These are phyloP conservation scores for Anarrhichthys ocellatus DNA, from an alignment of 2,113 vertebrate species.

Conservation along the genomic window DNA sequence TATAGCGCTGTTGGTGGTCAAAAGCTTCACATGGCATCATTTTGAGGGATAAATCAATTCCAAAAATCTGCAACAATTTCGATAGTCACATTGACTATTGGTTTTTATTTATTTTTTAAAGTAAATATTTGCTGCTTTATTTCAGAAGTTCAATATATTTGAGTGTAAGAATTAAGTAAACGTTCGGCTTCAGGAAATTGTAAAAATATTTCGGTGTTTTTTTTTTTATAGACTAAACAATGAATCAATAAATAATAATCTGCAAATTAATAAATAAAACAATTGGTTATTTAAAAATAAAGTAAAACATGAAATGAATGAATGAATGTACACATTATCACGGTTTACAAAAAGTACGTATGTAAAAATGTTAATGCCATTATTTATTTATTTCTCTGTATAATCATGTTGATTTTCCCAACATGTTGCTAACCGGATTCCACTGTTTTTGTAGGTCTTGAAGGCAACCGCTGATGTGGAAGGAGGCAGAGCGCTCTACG, in stretches of 20 bases:
- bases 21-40: neutral
- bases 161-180: neutral
- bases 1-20: neutral
- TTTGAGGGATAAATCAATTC: neutral
- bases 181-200: neutral
- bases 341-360: too few relatives aligned
- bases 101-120: too few relatives aligned
- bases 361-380: neutral
- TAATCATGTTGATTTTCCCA: neutral
- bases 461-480: constrained; percentile 92
- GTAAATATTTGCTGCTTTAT: neutral
- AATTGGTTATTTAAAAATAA: too few relatives aligned
- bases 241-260: neutral
- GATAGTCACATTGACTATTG: too few relatives aligned
- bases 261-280: neutral
- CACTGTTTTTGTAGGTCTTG: constrained; percentile 80
- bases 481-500: constrained; percentile 86
- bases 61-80: neutral
- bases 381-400: neutral
- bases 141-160: too few relatives aligned
- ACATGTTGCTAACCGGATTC: neutral
- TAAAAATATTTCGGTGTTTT: neutral
- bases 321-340: neutral
- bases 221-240: neutral
- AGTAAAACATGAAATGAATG: neutral